These are phyloP conservation scores for Cordylochernes scorpioides DNA, from an alignment of 2,888 invertebrate species.

Conservation along the genomic window DNA sequence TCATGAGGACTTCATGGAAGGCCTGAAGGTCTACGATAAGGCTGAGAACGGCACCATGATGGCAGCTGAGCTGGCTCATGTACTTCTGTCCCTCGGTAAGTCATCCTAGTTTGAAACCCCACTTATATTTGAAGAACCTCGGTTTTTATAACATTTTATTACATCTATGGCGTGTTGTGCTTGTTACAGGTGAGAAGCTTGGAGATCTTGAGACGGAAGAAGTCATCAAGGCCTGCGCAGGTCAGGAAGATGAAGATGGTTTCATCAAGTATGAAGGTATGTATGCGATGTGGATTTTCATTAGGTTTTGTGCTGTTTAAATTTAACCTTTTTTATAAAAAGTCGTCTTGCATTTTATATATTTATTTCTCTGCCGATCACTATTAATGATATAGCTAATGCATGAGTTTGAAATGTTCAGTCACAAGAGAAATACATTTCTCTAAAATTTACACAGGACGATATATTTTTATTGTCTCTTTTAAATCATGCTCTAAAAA, in stretches of 20 bases:
- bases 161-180: not conserved
- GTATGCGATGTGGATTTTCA: too few species aligned
- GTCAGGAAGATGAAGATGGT: constrained; percentile 74
- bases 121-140: not conserved
- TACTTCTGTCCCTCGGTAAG: constrained; percentile 70
- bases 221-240: constrained; percentile 61
- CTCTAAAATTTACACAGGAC: too few species aligned
- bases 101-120: constrained; percentile 2
- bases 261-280: constrained; percentile 78
- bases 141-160: not conserved
- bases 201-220: constrained; percentile 46
- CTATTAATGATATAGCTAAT: too few species aligned
- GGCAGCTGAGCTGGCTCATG: constrained; percentile 85
- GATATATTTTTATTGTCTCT: too few species aligned
- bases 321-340: too few species aligned
- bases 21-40: constrained; percentile 98
- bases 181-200: constrained; percentile 69
- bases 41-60: constrained; percentile 89
- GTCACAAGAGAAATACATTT: too few species aligned
- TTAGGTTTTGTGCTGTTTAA: too few species aligned
- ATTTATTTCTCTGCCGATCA: too few species aligned
- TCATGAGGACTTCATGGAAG: constrained; percentile 97
- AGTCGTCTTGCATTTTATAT: too few species aligned
- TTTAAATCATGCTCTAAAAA: too few species aligned
- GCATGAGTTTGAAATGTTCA: too few species aligned